Base-by-base conservation (phyloP, 2,888 invertebrate species). In the Oasisia sp. region DNA sequence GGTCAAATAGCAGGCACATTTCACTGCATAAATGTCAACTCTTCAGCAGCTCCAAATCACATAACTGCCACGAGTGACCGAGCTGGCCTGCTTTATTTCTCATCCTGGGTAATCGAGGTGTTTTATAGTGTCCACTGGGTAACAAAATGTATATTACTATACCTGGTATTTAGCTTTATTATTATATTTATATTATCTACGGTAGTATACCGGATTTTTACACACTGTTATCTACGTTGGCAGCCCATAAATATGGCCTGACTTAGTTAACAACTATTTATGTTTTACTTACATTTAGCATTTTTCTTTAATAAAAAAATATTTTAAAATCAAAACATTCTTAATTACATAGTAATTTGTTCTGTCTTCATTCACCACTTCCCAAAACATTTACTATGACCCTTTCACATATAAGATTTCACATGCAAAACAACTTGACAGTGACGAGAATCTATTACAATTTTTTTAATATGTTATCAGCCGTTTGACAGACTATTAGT, bases 1-100 rank as follows among this genome's bases (percentile, higher is more conserved):
- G n/a, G 74, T 74, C 74, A 74, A 74, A 74, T n/a, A 74, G 74
- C 74, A 74, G 0, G 19, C n/a, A n/a, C 74, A 74, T 74, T 27
- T 74, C 74, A 74, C 74, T 19, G 74, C 74, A n/a, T 74, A 74
- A 74, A 74, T 74, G 74, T 74, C 74, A 74, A 74, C 74, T 74
- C 74, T 74, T 74, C 74, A 74, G 74, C n/a, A 27, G 74, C 27
- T 74, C 74, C 74, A 74, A 74, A 74, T 74, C 74, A 74, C 74
- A 74, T 74, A 74, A n/a, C 27, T 74, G 74, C 27, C 74, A 74
- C 5, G 14, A 74, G 74, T 74, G 19, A 7, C 74, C 27, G 7
- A 74, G 74, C 74, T 74, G 19, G 74, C 27, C 7, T 27, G 74
- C 74, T 74, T 74, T 74, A 8, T 74, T 74, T 74, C 74, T 74